phyloP scores from a whole-genome alignment of 2,113 vertebrate species.

The Bujurquina vittata region DNA sequence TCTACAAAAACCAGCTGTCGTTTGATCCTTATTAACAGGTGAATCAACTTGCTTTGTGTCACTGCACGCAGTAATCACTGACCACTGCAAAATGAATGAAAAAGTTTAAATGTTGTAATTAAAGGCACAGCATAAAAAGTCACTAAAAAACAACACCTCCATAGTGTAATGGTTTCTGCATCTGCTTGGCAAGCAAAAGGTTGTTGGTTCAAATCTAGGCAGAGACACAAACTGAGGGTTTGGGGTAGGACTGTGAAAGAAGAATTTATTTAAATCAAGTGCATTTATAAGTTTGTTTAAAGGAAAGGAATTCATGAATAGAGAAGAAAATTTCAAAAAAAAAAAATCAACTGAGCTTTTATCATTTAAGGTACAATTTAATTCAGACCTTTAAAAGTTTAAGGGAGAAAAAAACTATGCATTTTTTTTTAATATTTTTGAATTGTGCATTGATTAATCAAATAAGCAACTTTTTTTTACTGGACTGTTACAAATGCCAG shows the following conservation, averaged over 20 bases:
- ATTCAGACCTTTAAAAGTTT: background rate
- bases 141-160: fast-evolving
- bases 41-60: background rate
- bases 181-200: no score
- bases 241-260: no score
- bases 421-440: background rate
- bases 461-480: background rate
- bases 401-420: background rate
- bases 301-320: background rate
- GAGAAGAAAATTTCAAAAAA: background rate
- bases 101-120: background rate
- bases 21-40: background rate
- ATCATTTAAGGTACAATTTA: background rate
- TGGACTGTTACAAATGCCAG: background rate
- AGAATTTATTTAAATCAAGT: background rate
- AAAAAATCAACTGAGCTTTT: background rate
- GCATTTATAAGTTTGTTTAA: fast-evolving
- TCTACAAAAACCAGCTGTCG: background rate
- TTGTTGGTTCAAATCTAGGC: no score
- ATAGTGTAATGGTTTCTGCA: background rate
- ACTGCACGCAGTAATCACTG: background rate
- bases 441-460: background rate
- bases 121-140: background rate
- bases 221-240: no score
- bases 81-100: fast-evolving